Evolutionary conservation across 1,140 invertebrate genomes (phyloP).

Genomic region (Cherax destructor): DNA sequence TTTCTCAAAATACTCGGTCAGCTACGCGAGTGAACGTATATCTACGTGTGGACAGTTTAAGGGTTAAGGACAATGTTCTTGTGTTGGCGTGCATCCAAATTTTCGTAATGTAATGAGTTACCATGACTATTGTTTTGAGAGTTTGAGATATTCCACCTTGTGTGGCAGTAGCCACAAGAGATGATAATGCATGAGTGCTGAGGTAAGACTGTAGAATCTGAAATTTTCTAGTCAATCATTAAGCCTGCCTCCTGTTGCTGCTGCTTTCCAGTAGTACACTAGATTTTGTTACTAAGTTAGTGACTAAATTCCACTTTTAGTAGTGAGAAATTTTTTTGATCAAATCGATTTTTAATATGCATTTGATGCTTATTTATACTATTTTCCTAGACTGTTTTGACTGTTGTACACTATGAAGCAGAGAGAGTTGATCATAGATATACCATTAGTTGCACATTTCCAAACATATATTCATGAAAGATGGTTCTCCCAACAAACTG

Average conservation of each 20-base stretch:
- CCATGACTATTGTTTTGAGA: not conserved
- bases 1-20: too few relatives aligned
- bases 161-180: not conserved
- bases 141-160: not conserved
- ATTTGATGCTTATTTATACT: not conserved
- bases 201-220: not conserved
- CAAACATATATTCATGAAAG: not conserved
- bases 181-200: slow-evolving; percentile 12
- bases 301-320: not conserved
- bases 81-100: not conserved
- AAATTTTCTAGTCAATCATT: not conserved
- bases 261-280: slow-evolving; percentile 21
- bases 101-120: not conserved
- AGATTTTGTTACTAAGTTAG: not conserved
- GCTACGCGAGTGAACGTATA: too few relatives aligned
- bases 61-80: not conserved
- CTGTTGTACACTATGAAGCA: not conserved
- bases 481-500: not conserved
- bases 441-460: not conserved
- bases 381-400: not conserved
- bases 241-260: slow-evolving; percentile 8
- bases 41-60: too few relatives aligned
- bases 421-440: not conserved
- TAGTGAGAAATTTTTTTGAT: not conserved
- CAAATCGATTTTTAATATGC: not conserved